A percentile compares a stretch with the other conserved stretches of the same genome.
Evolutionary conservation across 2,888 invertebrate species (phyloP).

Genomic region (Nasonia oneida): DNA sequence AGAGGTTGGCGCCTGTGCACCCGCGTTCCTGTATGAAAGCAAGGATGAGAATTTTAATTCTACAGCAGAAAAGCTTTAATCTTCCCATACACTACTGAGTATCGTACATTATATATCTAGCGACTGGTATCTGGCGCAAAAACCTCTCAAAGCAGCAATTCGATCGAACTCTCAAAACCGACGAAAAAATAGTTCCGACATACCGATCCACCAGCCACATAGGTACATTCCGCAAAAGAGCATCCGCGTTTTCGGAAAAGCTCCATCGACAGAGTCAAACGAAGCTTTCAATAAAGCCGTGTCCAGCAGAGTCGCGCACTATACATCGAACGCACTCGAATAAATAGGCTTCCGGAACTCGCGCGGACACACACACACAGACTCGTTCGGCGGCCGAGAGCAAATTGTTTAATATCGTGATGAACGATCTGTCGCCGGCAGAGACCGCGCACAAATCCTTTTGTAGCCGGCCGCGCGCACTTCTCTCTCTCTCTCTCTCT

Average conservation of each 20-base stretch:
- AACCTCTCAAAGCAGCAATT: no score
- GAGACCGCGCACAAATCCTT: conserved; percentile 69
- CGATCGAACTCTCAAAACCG: no score
- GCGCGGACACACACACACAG: neutral
- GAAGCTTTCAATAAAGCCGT: neutral
- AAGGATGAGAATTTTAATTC: no score
- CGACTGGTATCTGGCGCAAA: no score
- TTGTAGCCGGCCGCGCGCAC: conserved; percentile 44
- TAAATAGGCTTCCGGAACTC: neutral
- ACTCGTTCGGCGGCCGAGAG: neutral
- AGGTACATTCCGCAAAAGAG: neutral
- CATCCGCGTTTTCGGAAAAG: neutral
- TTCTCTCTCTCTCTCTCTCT: neutral
- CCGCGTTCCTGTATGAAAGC: no score
- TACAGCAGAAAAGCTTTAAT: no score
- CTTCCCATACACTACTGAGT: no score
- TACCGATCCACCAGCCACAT: neutral
- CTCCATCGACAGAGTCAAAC: neutral
- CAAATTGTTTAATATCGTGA: conserved; percentile 72
- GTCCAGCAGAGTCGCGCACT: neutral
- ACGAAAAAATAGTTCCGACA: neutral
- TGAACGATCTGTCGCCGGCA: conserved; percentile 69
- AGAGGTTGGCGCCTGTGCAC: no score
- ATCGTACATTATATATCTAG: no score
- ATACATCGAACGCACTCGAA: neutral